Base-by-base conservation (phyloP, 2,797 vertebrate species). In the Microchirus variegatus region DNA sequence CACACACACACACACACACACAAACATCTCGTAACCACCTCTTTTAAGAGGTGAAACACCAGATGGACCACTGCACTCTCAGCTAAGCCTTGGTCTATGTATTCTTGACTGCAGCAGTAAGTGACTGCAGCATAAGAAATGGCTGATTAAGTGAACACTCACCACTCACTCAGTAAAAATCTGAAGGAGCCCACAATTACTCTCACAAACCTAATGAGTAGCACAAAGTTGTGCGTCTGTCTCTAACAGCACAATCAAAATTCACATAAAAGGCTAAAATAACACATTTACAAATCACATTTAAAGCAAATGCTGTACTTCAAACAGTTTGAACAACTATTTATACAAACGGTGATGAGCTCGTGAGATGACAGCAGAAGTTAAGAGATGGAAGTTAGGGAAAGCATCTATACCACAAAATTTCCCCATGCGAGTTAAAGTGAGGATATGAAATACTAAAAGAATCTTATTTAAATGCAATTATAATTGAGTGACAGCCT, bases 81-180 rank as follows among this genome's bases (percentile, higher is more conserved):
- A 44, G 44, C 54, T 37, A 44, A 17, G 14, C 26, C 62, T 44
- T 40, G 14, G 15, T 47, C 18, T 60, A 52, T 43, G 22, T 63
- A 40, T 57, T 53, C 55, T 31, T 51, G 6, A 40, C 37, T 70
- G 8, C 54, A 61, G 38, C 53, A 51, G 63, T 46, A 37, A 50
- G 50, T 53, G 41, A 63, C 40, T 8, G 40, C 26, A 55, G 57
- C 26, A 42, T 47, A 19, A 56, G 9, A 37, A 58, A 73, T 26
- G 43, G 53, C 56, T 68, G 65, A 63, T 56, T 77, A 44, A 67
- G 53, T 40, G 42, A 74, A 77, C 40, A 43, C 54, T 77, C 70
- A 53, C 5, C 31, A 31, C 31, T 31, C 31, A 8, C 31, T 31
- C 31, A 31, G 5, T 31, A 75, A 74, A 75, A 38, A 59, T 65